phyloP scores from a whole-genome alignment of 2,888 invertebrate genomes.

The Agriopis marginaria region DNA sequence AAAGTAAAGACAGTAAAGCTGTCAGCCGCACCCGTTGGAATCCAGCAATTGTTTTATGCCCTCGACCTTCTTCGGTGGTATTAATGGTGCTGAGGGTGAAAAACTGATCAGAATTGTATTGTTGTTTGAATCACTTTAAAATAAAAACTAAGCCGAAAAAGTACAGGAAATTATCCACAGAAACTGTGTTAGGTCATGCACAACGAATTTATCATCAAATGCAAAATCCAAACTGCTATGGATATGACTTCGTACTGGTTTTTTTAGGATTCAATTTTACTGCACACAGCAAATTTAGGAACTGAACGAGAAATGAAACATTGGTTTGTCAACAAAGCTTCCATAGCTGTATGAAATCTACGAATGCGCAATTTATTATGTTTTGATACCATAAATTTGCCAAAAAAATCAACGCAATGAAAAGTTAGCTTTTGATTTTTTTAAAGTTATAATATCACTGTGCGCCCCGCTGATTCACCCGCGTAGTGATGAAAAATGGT shows the following conservation, averaged over 20 bases:
- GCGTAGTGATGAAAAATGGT: no score
- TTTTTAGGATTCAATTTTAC: not conserved
- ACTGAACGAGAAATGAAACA: slow-evolving; percentile 2
- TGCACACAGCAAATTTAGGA: not conserved
- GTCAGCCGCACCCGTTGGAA: slow-evolving; percentile 52
- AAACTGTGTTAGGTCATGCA: not conserved
- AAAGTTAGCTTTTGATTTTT: no score
- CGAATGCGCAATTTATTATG: not conserved
- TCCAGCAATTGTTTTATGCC: slow-evolving; percentile 38
- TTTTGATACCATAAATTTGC: not conserved
- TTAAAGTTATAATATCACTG: no score
- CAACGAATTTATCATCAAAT: not conserved
- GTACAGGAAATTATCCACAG: not conserved
- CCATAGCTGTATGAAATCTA: not conserved
- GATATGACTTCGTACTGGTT: not conserved
- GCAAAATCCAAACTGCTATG: no score
- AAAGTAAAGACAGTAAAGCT: slow-evolving; percentile 53
- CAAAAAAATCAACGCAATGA: not conserved
- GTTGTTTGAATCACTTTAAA: slow-evolving; percentile 13
- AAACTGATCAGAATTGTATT: slow-evolving; percentile 25
- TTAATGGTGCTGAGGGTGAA: slow-evolving; percentile 28
- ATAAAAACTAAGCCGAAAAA: not conserved
- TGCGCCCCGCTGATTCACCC: no score
- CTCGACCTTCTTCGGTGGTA: slow-evolving; percentile 31
- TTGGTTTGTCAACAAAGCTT: slow-evolving; percentile 7